Percentiles rank a stretch among this genome's conserved stretches.
Evolutionary conservation across 2,113 vertebrate genomes (phyloP).

Genomic region (Balaeniceps rex): DNA sequence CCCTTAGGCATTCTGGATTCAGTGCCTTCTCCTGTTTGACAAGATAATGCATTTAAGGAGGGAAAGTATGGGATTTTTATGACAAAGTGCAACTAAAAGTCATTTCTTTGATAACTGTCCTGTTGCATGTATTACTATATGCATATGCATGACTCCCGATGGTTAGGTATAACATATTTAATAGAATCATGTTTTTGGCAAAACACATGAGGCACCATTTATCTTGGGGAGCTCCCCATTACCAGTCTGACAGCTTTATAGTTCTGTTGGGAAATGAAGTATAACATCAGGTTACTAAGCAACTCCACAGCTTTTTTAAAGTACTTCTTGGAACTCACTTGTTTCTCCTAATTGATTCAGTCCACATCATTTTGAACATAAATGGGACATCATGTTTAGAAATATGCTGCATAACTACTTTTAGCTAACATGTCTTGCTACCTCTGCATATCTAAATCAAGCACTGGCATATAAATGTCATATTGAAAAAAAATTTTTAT

Average conservation of each 20-base stretch:
- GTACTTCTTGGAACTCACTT: slow-evolving; percentile 65
- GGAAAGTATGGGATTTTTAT: slow-evolving; percentile 7
- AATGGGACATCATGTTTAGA: slow-evolving; percentile 74
- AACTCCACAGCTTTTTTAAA: slow-evolving; percentile 60
- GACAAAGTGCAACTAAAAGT: neutral
- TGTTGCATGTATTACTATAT: neutral
- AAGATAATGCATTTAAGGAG: neutral
- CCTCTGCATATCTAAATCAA: slow-evolving; percentile 73
- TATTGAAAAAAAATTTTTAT: slow-evolving; percentile 68
- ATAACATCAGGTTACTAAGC: slow-evolving; percentile 67
- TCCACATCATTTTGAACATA: slow-evolving; percentile 71
- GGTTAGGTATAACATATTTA: neutral
- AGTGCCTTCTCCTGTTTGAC: neutral
- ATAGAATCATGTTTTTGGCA: neutral
- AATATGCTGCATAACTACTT: slow-evolving; percentile 64
- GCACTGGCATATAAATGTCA: slow-evolving; percentile 68
- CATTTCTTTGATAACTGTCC: neutral
- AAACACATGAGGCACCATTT: neutral
- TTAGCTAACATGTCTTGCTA: slow-evolving; percentile 60
- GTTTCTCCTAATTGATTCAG: slow-evolving; percentile 75
- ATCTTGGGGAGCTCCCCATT: slow-evolving; percentile 38
- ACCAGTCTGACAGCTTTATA: slow-evolving; percentile 38
- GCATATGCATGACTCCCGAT: neutral
- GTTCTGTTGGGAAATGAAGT: slow-evolving; percentile 59
- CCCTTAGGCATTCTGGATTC: neutral